These are phyloP conservation scores for Psylliodes chrysocephalus DNA, from an alignment of 2,888 invertebrate species.

Conservation along the genomic window DNA sequence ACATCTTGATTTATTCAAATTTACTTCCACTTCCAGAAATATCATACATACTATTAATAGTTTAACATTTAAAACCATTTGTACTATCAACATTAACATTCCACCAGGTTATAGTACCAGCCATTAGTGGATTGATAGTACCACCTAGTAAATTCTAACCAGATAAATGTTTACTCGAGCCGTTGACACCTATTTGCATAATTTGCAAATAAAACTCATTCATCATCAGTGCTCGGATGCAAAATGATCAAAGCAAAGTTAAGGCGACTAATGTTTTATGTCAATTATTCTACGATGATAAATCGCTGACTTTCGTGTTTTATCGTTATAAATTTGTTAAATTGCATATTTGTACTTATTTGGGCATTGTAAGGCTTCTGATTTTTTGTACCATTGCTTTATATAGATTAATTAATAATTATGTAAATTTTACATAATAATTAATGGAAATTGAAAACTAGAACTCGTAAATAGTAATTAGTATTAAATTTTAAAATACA, in stretches of 20 bases:
- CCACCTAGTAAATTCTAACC: conserved; percentile 25
- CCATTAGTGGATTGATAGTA: conserved; percentile 18
- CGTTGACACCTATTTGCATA: conserved; percentile 35
- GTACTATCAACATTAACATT: conserved; percentile 2
- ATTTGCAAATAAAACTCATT: conserved; percentile 28
- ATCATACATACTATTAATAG: not conserved
- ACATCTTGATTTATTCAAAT: no score
- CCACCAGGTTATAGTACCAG: not conserved
- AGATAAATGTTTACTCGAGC: conserved; percentile 42
- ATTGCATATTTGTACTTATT: not conserved
- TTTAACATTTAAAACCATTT: not conserved
- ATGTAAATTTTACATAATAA: no score
- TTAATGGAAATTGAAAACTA: no score
- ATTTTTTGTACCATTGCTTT: not conserved
- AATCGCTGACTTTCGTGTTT: not conserved
- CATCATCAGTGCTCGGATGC: conserved; percentile 26
- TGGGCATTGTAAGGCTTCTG: not conserved
- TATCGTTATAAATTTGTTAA: conserved; percentile 1
- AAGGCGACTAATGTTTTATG: conserved; percentile 5
- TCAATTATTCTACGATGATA: conserved; percentile 2
- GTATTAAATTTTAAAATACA: no score
- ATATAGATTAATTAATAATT: no score
- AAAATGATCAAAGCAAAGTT: conserved; percentile 1
- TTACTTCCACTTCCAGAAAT: no score
- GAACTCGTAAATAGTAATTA: no score